Evolutionary conservation across 2,888 invertebrate genomes (phyloP).

Genomic region (Machimus atricapillus): DNA sequence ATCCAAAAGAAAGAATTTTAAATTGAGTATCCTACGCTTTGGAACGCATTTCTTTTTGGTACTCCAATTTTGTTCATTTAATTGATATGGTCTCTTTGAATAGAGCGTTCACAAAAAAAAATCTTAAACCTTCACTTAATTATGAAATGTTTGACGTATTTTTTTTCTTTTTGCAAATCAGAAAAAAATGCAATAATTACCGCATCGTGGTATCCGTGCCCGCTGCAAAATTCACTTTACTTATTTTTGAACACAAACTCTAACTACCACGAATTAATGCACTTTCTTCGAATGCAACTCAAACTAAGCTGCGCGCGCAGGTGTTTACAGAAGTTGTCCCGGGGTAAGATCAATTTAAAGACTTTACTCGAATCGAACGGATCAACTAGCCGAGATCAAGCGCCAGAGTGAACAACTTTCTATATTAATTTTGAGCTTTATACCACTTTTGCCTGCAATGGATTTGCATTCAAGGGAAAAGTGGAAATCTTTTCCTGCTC

Average conservation of each 20-base stretch:
- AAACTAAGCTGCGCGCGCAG: background rate
- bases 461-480: slow-evolving; percentile 32
- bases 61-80: background rate
- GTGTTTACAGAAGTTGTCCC: background rate
- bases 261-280: slow-evolving; percentile 10
- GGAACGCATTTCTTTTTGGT: background rate
- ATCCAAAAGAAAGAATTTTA: background rate
- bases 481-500: slow-evolving; percentile 26
- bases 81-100: background rate
- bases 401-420: slow-evolving; percentile 59
- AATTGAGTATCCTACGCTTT: background rate
- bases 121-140: background rate
- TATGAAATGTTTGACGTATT: background rate
- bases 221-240: background rate
- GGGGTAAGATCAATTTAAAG: background rate
- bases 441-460: slow-evolving; percentile 49
- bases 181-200: slow-evolving; percentile 20
- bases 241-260: background rate
- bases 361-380: background rate
- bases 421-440: slow-evolving; percentile 59
- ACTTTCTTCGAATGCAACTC: background rate
- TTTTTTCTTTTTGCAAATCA: background rate
- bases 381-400: slow-evolving; percentile 49
- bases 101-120: background rate
- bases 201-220: background rate